phyloP scores from a whole-genome alignment of 2,888 invertebrate species.

The Lithodes maja region DNA sequence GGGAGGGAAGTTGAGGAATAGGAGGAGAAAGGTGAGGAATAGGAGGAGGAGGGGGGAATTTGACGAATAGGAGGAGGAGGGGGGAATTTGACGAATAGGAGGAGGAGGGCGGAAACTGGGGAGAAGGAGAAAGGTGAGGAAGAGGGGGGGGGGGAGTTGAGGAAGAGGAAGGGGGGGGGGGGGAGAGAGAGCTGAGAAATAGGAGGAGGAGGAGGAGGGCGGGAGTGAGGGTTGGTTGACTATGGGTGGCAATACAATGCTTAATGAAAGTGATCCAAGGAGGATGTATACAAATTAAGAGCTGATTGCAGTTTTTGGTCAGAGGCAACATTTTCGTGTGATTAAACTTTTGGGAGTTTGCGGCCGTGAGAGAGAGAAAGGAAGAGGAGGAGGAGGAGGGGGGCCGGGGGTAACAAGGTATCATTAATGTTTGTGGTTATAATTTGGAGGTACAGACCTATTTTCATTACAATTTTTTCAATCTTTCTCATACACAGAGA shows the following conservation, averaged over 20 bases:
- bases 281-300: no score
- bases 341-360: no score
- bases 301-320: no score
- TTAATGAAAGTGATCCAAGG: no score
- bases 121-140: not conserved
- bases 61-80: not conserved
- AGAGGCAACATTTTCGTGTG: no score
- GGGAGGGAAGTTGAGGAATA: not conserved
- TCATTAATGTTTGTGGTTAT: no score
- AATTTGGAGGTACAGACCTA: no score
- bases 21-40: not conserved
- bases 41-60: not conserved
- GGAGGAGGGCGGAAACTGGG: not conserved
- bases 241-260: not conserved
- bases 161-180: not conserved
- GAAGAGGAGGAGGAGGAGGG: not conserved
- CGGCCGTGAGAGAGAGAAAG: not conserved
- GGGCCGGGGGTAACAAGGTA: not conserved
- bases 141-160: constrained; percentile 3
- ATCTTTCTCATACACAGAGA: no score
- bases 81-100: not conserved
- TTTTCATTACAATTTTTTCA: no score
- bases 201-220: not conserved
- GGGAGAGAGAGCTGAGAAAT: not conserved
- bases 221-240: not conserved